Evolutionary conservation across 2,888 invertebrate species (phyloP).

Genomic region (Himalopsyche tibetana): DNA sequence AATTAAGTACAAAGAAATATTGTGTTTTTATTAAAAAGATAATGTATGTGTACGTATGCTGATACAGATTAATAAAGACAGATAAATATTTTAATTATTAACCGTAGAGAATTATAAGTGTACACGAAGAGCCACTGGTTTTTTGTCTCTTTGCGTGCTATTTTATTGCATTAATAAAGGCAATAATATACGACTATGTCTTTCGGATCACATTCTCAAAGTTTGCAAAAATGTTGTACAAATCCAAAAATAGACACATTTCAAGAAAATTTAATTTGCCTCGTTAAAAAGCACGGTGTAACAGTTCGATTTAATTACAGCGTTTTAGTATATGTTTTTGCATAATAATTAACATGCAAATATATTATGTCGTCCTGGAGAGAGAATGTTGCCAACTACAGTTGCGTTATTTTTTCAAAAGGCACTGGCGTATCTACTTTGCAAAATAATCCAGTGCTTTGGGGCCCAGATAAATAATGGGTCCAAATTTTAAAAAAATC

Average conservation of each 20-base stretch:
- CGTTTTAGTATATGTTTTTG: conserved; percentile 21
- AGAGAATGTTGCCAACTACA: background rate
- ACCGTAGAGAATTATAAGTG: no score
- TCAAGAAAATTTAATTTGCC: conserved; percentile 20
- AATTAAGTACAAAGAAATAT: no score
- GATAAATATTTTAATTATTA: no score
- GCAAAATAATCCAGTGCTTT: no score
- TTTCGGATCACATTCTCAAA: conserved; percentile 25
- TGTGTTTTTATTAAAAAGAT: no score
- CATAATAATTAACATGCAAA: conserved; percentile 25
- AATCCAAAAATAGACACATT: conserved; percentile 28
- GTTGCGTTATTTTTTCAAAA: no score
- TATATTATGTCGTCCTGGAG: background rate
- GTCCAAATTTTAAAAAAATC: no score
- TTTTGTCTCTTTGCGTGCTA: conserved; percentile 8
- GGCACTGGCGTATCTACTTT: no score
- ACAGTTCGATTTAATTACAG: conserved; percentile 11
- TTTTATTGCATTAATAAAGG: conserved; percentile 38
- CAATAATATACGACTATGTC: conserved; percentile 18
- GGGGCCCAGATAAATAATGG: no score
- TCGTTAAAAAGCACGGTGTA: conserved; percentile 11
- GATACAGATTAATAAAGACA: no score
- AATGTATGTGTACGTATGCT: no score
- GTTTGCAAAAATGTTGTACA: conserved; percentile 32
- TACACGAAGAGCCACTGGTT: background rate